phyloP scores from a whole-genome alignment of 2,888 invertebrate species.

The Invenusta paracnida region DNA sequence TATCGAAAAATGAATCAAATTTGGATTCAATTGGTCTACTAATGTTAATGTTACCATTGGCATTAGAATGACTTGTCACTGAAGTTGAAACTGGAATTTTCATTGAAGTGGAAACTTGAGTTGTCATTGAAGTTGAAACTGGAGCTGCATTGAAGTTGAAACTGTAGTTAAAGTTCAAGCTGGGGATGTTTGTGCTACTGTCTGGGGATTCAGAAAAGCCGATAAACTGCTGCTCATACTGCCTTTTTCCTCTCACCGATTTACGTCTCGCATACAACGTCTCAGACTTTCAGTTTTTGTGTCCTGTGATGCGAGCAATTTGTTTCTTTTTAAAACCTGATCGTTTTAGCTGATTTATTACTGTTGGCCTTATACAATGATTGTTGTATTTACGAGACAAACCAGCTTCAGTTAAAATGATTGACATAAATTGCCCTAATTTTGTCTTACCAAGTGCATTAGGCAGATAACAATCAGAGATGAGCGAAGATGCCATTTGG shows the following conservation, averaged over 20 bases:
- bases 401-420: neutral
- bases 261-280: neutral
- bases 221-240: neutral
- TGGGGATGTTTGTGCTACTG: neutral
- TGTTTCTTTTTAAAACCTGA: neutral
- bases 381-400: neutral
- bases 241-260: neutral
- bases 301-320: neutral
- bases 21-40: neutral
- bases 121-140: neutral
- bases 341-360: neutral
- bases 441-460: neutral
- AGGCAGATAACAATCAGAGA: neutral
- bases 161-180: neutral
- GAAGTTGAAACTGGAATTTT: neutral
- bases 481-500: neutral
- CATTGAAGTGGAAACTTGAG: neutral
- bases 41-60: neutral
- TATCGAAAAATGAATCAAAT: neutral
- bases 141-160: too few species aligned
- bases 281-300: neutral
- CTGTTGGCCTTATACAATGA: neutral
- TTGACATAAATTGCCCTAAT: neutral
- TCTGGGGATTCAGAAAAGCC: neutral
- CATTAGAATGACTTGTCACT: neutral